Percentiles rank a stretch among this genome's conserved stretches.
Evolutionary conservation across 2,113 vertebrate genomes (phyloP).

Genomic region (Cryptotis parvus): DNA sequence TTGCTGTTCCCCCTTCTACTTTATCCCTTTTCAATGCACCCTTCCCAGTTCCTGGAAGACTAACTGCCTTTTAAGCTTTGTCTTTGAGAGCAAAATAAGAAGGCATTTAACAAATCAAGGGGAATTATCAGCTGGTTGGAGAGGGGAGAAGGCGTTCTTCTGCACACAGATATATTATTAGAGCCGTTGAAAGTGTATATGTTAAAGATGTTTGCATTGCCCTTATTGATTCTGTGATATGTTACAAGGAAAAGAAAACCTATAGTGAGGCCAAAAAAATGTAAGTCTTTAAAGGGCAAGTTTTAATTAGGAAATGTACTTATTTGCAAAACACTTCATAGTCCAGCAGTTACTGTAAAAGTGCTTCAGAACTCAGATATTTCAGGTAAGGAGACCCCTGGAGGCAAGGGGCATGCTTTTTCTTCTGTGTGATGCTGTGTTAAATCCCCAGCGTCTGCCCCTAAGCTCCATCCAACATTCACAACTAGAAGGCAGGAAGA

Average conservation of each 20-base stretch:
- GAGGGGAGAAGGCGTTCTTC: conserved; percentile 56
- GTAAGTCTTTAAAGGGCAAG: conserved; percentile 80
- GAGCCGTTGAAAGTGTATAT: conserved; percentile 75
- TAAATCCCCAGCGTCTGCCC: conserved; percentile 64
- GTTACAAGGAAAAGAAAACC: conserved; percentile 80
- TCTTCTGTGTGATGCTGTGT: conserved; percentile 75
- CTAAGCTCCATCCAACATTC: not conserved
- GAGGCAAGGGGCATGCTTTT: conserved; percentile 79
- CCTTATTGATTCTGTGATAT: conserved; percentile 83
- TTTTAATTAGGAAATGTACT: conserved; percentile 86
- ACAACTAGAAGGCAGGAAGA: not conserved
- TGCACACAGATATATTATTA: conserved; percentile 76
- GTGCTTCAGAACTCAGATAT: conserved; percentile 80
- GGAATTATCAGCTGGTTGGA: conserved; percentile 69
- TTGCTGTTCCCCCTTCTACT: not conserved
- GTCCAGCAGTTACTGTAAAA: conserved; percentile 81
- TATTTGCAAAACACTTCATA: conserved; percentile 81
- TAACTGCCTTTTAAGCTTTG: conserved; percentile 72
- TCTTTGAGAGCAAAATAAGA: conserved; percentile 73
- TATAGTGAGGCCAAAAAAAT: conserved; percentile 79
- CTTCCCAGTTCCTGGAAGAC: conserved; percentile 52
- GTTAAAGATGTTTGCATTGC: conserved; percentile 84
- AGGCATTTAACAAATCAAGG: conserved; percentile 66
- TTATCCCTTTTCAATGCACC: conserved; percentile 20
- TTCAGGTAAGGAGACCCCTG: conserved; percentile 80